phyloP scores from a whole-genome alignment of 2,113 vertebrate species.

The Cyprinodon variegatus region DNA sequence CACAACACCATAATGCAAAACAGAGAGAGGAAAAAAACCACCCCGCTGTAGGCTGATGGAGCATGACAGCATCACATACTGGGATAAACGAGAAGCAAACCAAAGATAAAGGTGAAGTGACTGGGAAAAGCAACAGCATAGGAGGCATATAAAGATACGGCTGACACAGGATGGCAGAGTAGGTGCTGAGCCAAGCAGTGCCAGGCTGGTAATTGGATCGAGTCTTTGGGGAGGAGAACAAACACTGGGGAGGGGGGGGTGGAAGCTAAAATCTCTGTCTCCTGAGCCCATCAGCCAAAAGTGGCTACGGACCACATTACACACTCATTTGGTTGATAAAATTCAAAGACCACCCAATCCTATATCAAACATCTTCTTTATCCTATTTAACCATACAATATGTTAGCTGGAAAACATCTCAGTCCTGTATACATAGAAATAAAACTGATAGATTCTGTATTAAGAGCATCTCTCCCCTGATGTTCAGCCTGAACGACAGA shows the following conservation, averaged over 20 bases:
- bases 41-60: conserved; percentile 38
- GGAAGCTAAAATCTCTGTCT: conserved; percentile 56
- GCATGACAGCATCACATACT: conserved; percentile 39
- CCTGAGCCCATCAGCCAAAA: conserved; percentile 51
- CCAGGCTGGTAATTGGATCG: conserved; percentile 71
- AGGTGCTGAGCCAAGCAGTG: conserved; percentile 55
- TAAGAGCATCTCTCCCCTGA: conserved; percentile 59
- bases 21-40: conserved; percentile 1
- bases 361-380: conserved; percentile 1
- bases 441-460: conserved; percentile 62
- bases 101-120: conserved; percentile 52
- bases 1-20: conserved; percentile 48
- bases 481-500: conserved; percentile 53
- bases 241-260: conserved; percentile 32
- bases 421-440: conserved; percentile 67
- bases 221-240: conserved; percentile 57
- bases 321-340: conserved; percentile 50
- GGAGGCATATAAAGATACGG: conserved; percentile 43
- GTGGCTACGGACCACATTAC: conserved; percentile 38
- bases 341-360: conserved; percentile 52
- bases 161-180: conserved; percentile 60
- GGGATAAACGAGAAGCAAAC: conserved; percentile 41
- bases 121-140: conserved; percentile 25
- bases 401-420: conserved; percentile 43
- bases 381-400: conserved; percentile 41